These are phyloP conservation scores for Serranus cabrilla DNA, from an alignment of 2,797 vertebrate species.

Conservation along the genomic window DNA sequence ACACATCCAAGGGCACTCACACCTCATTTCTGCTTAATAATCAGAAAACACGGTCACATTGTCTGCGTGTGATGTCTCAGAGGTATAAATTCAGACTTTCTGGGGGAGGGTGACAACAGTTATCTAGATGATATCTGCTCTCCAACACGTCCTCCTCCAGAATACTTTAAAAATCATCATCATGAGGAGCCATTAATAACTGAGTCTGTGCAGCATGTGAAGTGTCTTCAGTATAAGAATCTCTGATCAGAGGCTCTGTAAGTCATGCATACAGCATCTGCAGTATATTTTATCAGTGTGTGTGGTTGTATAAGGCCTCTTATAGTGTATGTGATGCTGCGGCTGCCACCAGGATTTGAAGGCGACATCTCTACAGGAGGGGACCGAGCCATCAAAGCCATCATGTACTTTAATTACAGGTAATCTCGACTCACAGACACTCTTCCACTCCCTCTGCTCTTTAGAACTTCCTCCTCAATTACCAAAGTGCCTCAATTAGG, in stretches of 20 bases:
- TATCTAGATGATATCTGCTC: constrained; percentile 10
- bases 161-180: constrained; percentile 46
- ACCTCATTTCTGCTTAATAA: constrained; percentile 36
- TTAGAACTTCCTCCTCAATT: constrained; percentile 86
- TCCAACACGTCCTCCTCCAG: constrained; percentile 34
- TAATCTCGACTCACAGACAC: constrained; percentile 82
- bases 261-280: constrained; percentile 20
- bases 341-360: constrained; percentile 68
- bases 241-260: neutral
- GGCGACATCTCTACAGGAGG: constrained; percentile 82
- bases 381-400: constrained; percentile 84
- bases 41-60: constrained; percentile 12
- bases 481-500: constrained; percentile 88
- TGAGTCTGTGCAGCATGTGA: constrained; percentile 37
- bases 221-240: constrained; percentile 1
- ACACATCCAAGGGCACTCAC: constrained; percentile 15
- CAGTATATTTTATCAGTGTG: constrained; percentile 10
- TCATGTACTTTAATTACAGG: constrained; percentile 90
- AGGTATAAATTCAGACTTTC: constrained; percentile 32
- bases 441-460: constrained; percentile 75
- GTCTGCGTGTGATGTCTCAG: constrained; percentile 29
- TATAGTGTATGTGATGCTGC: constrained; percentile 60
- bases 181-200: constrained; percentile 37
- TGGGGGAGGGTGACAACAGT: constrained; percentile 29
- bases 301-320: constrained; percentile 45